A percentile compares a stretch with the other conserved stretches of the same genome.
phyloP scores from a whole-genome alignment of 2,113 vertebrate species.

The Emydocephalus ijimae region DNA sequence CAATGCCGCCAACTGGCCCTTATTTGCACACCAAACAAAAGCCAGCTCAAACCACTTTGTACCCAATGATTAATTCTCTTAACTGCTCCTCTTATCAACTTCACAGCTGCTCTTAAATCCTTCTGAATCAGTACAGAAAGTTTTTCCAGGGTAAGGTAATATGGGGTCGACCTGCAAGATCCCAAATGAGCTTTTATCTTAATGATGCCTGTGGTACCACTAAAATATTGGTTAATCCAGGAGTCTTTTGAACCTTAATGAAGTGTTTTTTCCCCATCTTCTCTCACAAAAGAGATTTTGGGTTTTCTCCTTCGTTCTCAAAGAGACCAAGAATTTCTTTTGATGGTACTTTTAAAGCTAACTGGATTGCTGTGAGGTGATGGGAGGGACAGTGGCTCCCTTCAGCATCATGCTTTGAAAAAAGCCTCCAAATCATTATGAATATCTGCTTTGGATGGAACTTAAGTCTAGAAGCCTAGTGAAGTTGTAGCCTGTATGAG shows the following conservation, averaged over 20 bases:
- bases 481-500: no score
- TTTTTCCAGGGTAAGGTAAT: background rate
- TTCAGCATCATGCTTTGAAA: no score
- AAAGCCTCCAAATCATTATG: no score
- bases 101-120: background rate
- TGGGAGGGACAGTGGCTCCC: no score
- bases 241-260: background rate
- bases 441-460: no score
- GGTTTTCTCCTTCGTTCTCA: no score
- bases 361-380: no score
- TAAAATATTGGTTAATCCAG: background rate
- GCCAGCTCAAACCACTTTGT: background rate
- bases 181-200: background rate
- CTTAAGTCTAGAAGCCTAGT: no score
- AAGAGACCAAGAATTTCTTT: no score
- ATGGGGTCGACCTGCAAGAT: background rate
- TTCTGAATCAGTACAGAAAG: background rate
- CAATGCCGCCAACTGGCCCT: background rate
- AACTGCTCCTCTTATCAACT: background rate
- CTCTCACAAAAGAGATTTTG: no score
- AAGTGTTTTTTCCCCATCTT: background rate
- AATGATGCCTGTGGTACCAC: background rate
- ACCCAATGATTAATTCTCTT: fast-evolving
- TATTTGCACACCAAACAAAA: constrained; percentile 28
- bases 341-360: no score